Base-by-base conservation (phyloP, 2,888 invertebrate genomes). In the Mimumesa dahlbomi region DNA sequence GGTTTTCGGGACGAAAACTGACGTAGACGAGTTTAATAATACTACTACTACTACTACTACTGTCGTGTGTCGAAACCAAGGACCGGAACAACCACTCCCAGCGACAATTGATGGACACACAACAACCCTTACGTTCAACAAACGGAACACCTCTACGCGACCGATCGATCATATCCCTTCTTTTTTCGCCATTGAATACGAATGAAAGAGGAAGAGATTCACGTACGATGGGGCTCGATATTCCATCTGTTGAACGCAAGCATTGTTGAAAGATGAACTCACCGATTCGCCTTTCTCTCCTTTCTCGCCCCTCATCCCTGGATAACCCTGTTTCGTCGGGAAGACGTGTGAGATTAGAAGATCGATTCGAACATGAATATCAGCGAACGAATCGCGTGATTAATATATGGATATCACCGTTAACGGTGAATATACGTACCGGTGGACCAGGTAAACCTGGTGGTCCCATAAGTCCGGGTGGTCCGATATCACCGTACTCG, bases 261-360 rank as follows among this genome's bases (percentile, higher is more conserved):
- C 46, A 65, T 52, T 22, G 48, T 34, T 29, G 42, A 57, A 77
- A 77, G 46, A 65, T 75, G 16, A 54, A 92, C 94, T 94, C 92
- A 96, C 96, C 93, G 96, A 96, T 92, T 97, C 97, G 29, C 97
- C 97, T 87, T 97, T 96, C 88, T 97, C 96, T 31, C 97, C 97
- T 87, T 96, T 97, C 84, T 97, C 96, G 22, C 97, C 97, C 90
- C 96, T 96, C 77, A 94, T 92, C 31, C 97, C 97, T 1, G 97
- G 96, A 90, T 96, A 96, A 2, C 97, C 97, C 79, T 91, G 80
- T 73, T 57, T 18, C 34, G 45, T 25, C 22, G 34, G 54, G 36
- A 61, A 67, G n/a, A 61, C 46, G 22, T 13, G 11, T 25, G n/a
- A 54, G 18, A 52, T 58, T 50, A 45, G n/a, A 58, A 63, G 25